Conservation (phyloP, 2,888 invertebrate species). For the Atrina japonica region DNA sequence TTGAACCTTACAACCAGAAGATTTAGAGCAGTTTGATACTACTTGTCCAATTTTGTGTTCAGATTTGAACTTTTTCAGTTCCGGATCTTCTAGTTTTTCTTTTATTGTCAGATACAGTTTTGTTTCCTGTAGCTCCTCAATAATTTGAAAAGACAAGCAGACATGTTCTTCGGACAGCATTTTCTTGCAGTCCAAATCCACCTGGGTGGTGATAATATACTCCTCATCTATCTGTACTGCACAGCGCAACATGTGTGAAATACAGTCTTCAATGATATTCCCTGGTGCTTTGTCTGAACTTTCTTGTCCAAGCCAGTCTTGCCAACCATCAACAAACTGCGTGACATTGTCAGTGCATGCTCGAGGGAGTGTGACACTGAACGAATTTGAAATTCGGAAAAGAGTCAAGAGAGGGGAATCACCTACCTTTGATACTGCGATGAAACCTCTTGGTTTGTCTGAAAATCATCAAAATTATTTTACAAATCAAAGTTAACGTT, state of each 20-base stretch:
- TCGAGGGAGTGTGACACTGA: conserved; percentile 41
- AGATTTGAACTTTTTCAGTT: background rate
- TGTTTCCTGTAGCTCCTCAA: conserved; percentile 51
- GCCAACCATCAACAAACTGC: conserved; percentile 34
- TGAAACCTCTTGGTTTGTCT: conserved; percentile 58
- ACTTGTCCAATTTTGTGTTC: background rate
- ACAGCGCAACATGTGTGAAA: background rate
- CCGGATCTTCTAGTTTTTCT: background rate
- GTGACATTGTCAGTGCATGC: conserved; percentile 20
- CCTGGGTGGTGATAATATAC: conserved; percentile 50
- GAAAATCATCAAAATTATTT: conserved; percentile 23
- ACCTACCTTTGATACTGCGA: conserved; percentile 31
- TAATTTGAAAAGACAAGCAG: conserved; percentile 45
- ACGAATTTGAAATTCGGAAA: conserved; percentile 44
- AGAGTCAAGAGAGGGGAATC: conserved; percentile 30
- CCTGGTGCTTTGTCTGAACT: background rate
- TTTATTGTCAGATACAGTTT: conserved; percentile 40
- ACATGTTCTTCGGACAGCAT: conserved; percentile 41
- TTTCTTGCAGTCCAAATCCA: conserved; percentile 48
- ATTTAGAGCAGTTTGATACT: background rate
- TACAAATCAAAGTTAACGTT: no score
- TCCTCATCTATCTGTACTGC: conserved; percentile 12
- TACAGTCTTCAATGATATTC: background rate
- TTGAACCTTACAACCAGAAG: background rate
- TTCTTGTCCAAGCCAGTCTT: conserved; percentile 33